Evolutionary conservation across 2,113 vertebrate species (phyloP).

Genomic region (Passerina amoena): DNA sequence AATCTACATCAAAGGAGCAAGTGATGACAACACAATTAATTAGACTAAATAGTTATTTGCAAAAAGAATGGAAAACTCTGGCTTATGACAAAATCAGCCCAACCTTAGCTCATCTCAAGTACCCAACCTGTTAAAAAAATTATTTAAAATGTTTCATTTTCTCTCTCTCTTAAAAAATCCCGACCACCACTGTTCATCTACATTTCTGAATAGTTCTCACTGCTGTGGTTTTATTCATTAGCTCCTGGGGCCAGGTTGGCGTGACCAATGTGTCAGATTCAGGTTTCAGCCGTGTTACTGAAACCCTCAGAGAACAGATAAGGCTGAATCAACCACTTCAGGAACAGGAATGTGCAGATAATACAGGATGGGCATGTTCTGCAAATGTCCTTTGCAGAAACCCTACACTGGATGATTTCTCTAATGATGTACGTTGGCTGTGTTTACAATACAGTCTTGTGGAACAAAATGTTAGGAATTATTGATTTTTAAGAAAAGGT

Average conservation of each 20-base stretch:
- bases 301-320: constrained; percentile 19
- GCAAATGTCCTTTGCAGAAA: background rate
- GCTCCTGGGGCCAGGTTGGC: background rate
- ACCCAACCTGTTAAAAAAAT: background rate
- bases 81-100: background rate
- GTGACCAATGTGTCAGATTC: background rate
- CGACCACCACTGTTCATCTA: background rate
- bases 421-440: background rate
- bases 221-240: background rate
- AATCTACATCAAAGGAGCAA: background rate
- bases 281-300: background rate
- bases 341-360: constrained; percentile 22
- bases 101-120: background rate
- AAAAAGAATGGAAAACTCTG: constrained; percentile 8
- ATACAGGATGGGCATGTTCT: background rate
- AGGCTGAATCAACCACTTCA: background rate
- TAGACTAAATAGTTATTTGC: background rate
- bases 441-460: background rate
- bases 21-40: background rate
- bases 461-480: constrained; percentile 15
- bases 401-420: background rate
- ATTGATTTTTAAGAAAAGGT: constrained; percentile 26
- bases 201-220: background rate
- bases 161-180: background rate
- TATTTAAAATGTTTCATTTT: background rate